phyloP scores from a whole-genome alignment of 2,113 vertebrate species.

The Eclectus roratus region DNA sequence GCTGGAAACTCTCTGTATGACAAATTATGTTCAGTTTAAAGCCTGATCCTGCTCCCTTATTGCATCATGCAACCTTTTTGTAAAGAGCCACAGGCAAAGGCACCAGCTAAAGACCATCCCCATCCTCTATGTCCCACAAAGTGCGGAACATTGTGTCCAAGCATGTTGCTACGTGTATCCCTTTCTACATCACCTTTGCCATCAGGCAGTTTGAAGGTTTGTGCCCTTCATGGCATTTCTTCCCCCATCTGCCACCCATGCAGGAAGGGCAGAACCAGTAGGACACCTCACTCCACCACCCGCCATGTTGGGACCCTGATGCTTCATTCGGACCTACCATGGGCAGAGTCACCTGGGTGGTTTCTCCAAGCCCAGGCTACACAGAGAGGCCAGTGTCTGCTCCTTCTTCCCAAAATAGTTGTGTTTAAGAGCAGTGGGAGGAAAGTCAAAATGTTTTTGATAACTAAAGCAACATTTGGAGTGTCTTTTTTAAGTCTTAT shows the following conservation, averaged over 20 bases:
- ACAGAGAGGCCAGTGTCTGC: not conserved
- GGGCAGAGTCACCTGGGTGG: not conserved
- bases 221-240: not conserved
- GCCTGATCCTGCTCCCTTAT: not conserved
- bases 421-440: not conserved
- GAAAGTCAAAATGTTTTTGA: not conserved
- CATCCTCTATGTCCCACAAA: not conserved
- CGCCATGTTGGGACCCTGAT: not conserved
- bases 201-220: not conserved
- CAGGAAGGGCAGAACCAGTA: not conserved
- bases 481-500: not conserved
- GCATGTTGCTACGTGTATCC: not conserved
- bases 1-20: conserved; percentile 24
- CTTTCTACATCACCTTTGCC: not conserved
- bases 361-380: not conserved
- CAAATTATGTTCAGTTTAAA: conserved; percentile 7
- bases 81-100: not conserved
- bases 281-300: not conserved
- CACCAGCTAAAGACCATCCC: not conserved
- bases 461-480: not conserved
- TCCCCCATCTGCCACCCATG: too few species aligned
- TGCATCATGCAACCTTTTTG: not conserved
- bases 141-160: not conserved
- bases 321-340: not conserved
- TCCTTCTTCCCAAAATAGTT: not conserved